Evolutionary conservation across 2,113 vertebrate genomes (phyloP).

Genomic region (Nesoenas mayeri): DNA sequence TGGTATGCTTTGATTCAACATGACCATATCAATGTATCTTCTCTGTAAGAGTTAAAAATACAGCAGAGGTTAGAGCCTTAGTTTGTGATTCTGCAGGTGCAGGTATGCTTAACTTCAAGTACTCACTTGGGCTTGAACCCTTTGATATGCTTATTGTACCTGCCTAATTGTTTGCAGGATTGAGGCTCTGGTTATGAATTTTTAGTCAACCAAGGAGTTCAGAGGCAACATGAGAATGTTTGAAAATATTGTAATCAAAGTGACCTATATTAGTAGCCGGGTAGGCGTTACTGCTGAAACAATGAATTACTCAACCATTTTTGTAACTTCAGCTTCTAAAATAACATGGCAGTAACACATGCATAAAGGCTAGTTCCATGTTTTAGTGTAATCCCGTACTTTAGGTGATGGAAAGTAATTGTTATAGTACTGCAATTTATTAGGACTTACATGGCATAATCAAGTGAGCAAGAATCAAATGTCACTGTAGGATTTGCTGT

Average conservation of each 20-base stretch:
- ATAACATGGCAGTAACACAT: constrained; percentile 52
- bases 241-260: constrained; percentile 24
- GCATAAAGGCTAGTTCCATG: constrained; percentile 52
- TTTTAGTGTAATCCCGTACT: constrained; percentile 55
- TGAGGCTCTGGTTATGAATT: background rate
- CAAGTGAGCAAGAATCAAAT: constrained; percentile 66
- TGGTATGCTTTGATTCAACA: background rate
- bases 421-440: constrained; percentile 65
- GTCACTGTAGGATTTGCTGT: constrained; percentile 72
- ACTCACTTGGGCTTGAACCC: background rate
- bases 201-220: background rate
- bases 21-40: background rate
- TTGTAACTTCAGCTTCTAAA: constrained; percentile 49
- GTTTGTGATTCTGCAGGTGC: background rate
- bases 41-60: background rate
- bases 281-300: constrained; percentile 35
- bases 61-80: background rate
- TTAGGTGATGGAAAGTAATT: constrained; percentile 61
- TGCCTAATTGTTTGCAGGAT: background rate
- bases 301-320: constrained; percentile 41
- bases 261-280: background rate
- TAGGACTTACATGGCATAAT: constrained; percentile 67
- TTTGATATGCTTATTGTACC: background rate
- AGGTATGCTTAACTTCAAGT: background rate
- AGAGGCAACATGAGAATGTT: background rate